Evolutionary conservation across 1,140 invertebrate genomes (phyloP), one percentile per base, ranked within the genome.

Genomic region (Archegozetes longisetosus): DNA sequence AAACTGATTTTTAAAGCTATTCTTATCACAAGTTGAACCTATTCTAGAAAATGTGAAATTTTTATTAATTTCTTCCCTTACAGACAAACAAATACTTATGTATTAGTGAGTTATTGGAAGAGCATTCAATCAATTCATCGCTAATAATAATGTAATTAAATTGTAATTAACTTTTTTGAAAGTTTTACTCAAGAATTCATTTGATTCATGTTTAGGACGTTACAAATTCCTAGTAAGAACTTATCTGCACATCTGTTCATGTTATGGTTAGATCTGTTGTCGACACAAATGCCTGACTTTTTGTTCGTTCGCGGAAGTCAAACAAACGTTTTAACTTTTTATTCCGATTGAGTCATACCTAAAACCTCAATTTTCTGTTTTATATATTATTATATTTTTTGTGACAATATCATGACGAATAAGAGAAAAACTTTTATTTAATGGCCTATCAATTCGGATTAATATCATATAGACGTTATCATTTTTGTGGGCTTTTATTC

Each of bases 301-400:
- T 76, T 95, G 49, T 77, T 95, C 62, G 81, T 94, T n/a, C 76
- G 91, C 65, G 91, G 91, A 17, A 95, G 95, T 74, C 89, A 95
- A 67, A 84, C 83, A 58, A 91, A 88, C 59, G 91, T 95, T 26
- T 79, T 96, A 58, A 95, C 91, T 23, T 92, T 90, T 74, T 95
- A 94, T 73, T 93, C 89, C 32, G 32, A 40, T 40, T 40, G 17
- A 40, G n/a, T n/a, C n/a, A n/a, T n/a, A n/a, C n/a, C n/a, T n/a
- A n/a, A n/a, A n/a, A n/a, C n/a, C n/a, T n/a, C n/a, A n/a, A n/a
- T n/a, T n/a, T n/a, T n/a, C n/a, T n/a, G n/a, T n/a, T n/a, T n/a
- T n/a, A n/a, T n/a, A n/a, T n/a, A n/a, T n/a, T n/a, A n/a, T n/a
- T n/a, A n/a, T n/a, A n/a, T n/a, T n/a, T n/a, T n/a, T n/a, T n/a